Evolutionary conservation across 1,140 invertebrate genomes (phyloP).

Genomic region (Drosophila navojoa): DNA sequence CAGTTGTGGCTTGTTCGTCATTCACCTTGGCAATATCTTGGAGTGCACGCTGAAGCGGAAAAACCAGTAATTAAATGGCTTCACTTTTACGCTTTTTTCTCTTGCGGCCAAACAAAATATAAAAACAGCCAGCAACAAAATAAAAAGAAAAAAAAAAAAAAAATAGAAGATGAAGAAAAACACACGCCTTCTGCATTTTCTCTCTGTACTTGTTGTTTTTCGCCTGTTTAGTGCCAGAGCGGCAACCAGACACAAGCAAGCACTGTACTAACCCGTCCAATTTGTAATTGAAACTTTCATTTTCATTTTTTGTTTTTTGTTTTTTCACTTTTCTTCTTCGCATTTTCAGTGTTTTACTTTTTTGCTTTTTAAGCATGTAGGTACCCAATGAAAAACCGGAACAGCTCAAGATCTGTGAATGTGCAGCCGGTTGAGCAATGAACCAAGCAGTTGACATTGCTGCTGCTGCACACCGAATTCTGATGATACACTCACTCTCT

Average conservation of each 20-base stretch:
- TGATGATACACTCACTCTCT: background rate
- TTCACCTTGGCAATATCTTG: slow-evolving; percentile 69
- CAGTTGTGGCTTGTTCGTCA: slow-evolving; percentile 37
- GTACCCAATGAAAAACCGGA: slow-evolving; percentile 38
- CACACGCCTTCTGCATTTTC: slow-evolving; percentile 8
- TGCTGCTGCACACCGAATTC: background rate
- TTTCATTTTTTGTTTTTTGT: slow-evolving; percentile 57
- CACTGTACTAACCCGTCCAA: slow-evolving; percentile 41
- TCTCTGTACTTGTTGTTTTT: slow-evolving; percentile 8
- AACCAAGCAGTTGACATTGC: slow-evolving; percentile 24
- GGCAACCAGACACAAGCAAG: slow-evolving; percentile 3
- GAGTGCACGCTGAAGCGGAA: slow-evolving; percentile 59
- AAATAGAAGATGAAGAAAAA: no score
- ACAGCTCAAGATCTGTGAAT: slow-evolving; percentile 23
- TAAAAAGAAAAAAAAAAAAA: slow-evolving; percentile 18
- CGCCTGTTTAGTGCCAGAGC: background rate
- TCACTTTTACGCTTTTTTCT: slow-evolving; percentile 47
- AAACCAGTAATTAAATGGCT: slow-evolving; percentile 76
- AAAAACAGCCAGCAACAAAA: background rate
- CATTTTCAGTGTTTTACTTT: slow-evolving; percentile 29
- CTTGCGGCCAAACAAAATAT: slow-evolving; percentile 15
- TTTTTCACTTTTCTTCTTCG: background rate
- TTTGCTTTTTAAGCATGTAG: slow-evolving; percentile 35
- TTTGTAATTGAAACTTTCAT: slow-evolving; percentile 79
- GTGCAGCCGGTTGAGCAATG: slow-evolving; percentile 5